Base-by-base conservation (phyloP, 2,888 invertebrate genomes). In the Mesodorylaimus sp. region DNA sequence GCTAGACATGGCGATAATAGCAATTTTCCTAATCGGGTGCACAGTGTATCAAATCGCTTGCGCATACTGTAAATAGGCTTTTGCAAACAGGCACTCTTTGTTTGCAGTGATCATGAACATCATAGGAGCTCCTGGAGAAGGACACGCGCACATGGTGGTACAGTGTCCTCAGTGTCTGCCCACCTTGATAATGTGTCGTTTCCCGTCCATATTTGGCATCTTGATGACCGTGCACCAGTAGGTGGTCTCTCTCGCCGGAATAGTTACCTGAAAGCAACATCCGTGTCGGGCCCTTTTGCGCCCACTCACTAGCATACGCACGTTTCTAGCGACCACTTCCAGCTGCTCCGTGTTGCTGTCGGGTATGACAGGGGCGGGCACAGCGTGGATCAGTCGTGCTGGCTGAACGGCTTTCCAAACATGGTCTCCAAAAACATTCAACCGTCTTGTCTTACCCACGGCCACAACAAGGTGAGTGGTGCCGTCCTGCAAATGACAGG, bases 171-270 rank as follows among this genome's bases (percentile, higher is more conserved):
- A 21, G 42, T 47, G 13, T 44, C 19, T 16, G 21, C 29, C 48
- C 60, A 75, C 75, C 76, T 81, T 78, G 41, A 86, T 75, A 50
- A 89, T 78, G 57, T 76, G 76, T 66, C 85, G 87, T 50, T 76
- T 76, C 5, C 60, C 68, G 43, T 84, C 70, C 50, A 75, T 72
- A 3, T 77, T 72, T 0, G 88, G 85, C 16, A 97, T 68, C 61
- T 79, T 79, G 47, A 81, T 76, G 3, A 89, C 77, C 52, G 80
- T 80, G 65, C 95, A 97, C 93, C 95, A 97, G 65, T 97, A 97
- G 0, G 91, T 93, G 0, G 97, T 97, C 60, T 93, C 91, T 13
- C 69, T 73, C 1, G 73, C 72, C 0, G 93, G 93, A 2, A 97
- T 79, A 5, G 55, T 48, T 1, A 71, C 66, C 67, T 70, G 27